Base-by-base conservation (phyloP, 2,113 vertebrate species). In the Callocephalon fimbriatum region DNA sequence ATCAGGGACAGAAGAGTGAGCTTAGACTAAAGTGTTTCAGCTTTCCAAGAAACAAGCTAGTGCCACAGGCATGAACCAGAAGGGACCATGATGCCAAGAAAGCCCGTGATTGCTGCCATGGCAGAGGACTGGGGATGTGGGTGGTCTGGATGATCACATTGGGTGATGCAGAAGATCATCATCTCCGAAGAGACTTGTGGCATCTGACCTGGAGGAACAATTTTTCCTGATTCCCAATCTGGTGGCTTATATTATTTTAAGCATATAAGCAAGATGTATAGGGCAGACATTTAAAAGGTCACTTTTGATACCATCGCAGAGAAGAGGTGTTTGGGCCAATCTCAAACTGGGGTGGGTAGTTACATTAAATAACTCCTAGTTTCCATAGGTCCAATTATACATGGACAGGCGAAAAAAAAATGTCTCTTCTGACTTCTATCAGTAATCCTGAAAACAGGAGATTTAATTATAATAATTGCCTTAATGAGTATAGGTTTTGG, bases 391-490 rank as follows among this genome's bases (percentile, higher is more conserved):
- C 72, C 81, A 93, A 96, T 95, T 95, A 95, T 54, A 86, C 42
- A 16, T 3, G 5, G 62, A 59, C 72, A 86, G 62, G 10, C 1
- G 3, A 9, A 29, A 32, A 50, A 71, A 68, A 87, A 80, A 80
- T 80, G 89, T 80, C 75, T 66, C 83, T 91, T 88, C 80, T 95
- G 83, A 81, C 47, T 95, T 86, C 86, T 77, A 7, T 40, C 82
- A 74, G 91, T 70, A 95, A 92, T 86, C 61, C 72, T 94, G 93
- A 81, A 92, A 95, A 95, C 38, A 94, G 71, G 63, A 91, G 93
- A 80, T 56, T 95, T 95, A 95, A 95, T 95, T 94, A 91, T 80
- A 71, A 90, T 91, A 88, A 86, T 92, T 95, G 76, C 67, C 79
- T 95, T 95, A 86, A 95, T 79, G 82, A 94, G 35, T 66, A 50